Evolutionary conservation across 2,888 invertebrate species (phyloP).

Genomic region (Crepidodera aurea): DNA sequence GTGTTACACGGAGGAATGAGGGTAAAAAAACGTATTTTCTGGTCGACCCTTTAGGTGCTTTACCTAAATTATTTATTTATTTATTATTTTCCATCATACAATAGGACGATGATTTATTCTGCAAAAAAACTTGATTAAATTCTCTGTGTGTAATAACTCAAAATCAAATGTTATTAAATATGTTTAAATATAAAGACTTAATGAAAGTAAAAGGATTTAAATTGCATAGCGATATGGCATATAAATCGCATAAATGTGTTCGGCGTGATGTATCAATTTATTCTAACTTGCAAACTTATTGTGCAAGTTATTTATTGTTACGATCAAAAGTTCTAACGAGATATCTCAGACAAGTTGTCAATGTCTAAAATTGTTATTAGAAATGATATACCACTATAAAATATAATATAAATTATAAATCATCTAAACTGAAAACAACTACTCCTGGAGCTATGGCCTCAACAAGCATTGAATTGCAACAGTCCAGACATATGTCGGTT

Average conservation of each 20-base stretch:
- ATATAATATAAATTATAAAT: no score
- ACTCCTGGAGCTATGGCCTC: no score
- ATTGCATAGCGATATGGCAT: background rate
- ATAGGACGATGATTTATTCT: no score
- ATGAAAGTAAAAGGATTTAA: conserved; percentile 5
- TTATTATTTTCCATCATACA: no score
- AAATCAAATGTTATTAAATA: background rate
- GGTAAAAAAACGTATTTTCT: no score
- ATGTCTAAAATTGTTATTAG: background rate
- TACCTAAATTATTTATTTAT: no score
- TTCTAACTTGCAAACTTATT: background rate
- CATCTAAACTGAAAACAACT: no score
- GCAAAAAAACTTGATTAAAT: background rate
- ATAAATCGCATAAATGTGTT: conserved; percentile 10
- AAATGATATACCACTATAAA: no score
- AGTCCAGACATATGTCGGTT: no score
- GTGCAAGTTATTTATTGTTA: conserved; percentile 3
- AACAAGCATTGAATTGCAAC: no score
- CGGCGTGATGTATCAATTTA: conserved; percentile 9
- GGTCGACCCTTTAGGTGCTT: no score
- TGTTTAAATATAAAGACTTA: background rate
- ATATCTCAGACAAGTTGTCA: background rate
- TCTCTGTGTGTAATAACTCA: background rate
- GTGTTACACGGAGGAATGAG: no score
- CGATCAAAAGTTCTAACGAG: background rate